Conservation (phyloP, 2,797 vertebrate species). For the Cichlasoma orientale region DNA sequence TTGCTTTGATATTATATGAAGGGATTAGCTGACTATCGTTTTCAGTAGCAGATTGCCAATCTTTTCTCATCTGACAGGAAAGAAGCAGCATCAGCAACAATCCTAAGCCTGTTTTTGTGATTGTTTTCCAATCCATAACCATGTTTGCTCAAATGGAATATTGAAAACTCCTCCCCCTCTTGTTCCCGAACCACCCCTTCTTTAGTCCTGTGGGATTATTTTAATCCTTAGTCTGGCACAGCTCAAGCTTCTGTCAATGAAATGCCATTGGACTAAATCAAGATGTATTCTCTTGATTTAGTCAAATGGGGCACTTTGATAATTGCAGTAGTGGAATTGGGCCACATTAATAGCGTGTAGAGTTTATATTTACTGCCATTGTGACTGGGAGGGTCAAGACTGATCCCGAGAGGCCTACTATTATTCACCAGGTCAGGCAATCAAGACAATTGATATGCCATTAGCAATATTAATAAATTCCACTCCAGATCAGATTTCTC, state of each 20-base stretch:
- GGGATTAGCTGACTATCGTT: slow-evolving; percentile 45
- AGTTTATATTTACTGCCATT: slow-evolving; percentile 16
- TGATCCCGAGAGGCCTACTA: slow-evolving; percentile 2
- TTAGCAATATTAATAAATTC: slow-evolving; percentile 69
- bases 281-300: slow-evolving; percentile 56
- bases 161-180: slow-evolving; percentile 39
- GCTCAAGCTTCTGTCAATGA: slow-evolving; percentile 38
- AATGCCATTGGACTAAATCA: slow-evolving; percentile 69
- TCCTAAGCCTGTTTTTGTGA: slow-evolving; percentile 51
- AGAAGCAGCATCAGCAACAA: slow-evolving; percentile 50
- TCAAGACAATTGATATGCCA: slow-evolving; percentile 66
- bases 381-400: slow-evolving; percentile 21
- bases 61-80: slow-evolving; percentile 29
- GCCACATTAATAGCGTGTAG: slow-evolving; percentile 21
- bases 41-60: slow-evolving; percentile 33
- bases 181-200: slow-evolving; percentile 19
- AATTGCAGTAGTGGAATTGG: slow-evolving; percentile 56
- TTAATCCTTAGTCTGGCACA: slow-evolving; percentile 79
- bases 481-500: slow-evolving; percentile 29
- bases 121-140: slow-evolving; percentile 29
- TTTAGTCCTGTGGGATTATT: slow-evolving; percentile 67
- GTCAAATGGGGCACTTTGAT: slow-evolving; percentile 70
- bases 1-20: slow-evolving; percentile 4
- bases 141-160: slow-evolving; percentile 51
- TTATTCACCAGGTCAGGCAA: slow-evolving; percentile 52